Evolutionary conservation across 2,888 invertebrate genomes (phyloP).

Genomic region (Rhopalosiphum nymphaeae): DNA sequence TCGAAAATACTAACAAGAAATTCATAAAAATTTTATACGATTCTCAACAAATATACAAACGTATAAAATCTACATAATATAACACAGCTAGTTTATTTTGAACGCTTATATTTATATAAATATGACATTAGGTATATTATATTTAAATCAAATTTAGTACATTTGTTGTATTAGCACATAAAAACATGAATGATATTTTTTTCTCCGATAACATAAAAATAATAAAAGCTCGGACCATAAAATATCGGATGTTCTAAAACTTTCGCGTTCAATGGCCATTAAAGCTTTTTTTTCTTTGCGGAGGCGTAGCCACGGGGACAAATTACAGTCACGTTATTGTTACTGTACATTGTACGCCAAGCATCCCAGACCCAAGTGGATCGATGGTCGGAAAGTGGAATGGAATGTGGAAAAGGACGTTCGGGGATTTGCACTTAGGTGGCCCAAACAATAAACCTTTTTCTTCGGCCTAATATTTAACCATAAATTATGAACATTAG

Average conservation of each 20-base stretch:
- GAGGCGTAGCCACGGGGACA: conserved; percentile 53
- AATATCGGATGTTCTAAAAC: conserved; percentile 55
- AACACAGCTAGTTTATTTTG: neutral
- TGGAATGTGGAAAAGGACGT: conserved; percentile 49
- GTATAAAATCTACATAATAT: neutral
- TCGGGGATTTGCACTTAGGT: conserved; percentile 51
- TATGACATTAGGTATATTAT: neutral
- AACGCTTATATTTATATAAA: neutral
- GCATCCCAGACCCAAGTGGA: conserved; percentile 29
- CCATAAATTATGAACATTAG: conserved; percentile 39
- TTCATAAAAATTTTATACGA: neutral
- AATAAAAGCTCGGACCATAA: conserved; percentile 49
- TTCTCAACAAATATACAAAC: neutral
- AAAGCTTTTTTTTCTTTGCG: conserved; percentile 30
- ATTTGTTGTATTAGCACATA: conserved; percentile 15
- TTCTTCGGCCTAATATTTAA: conserved; percentile 10
- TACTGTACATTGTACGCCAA: conserved; percentile 45
- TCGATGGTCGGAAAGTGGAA: conserved; percentile 54
- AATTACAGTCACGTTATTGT: conserved; percentile 55
- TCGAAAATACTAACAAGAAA: neutral
- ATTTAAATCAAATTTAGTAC: conserved; percentile 39
- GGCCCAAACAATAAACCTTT: conserved; percentile 43
- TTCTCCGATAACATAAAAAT: conserved; percentile 41
- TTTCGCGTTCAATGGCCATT: conserved; percentile 56
- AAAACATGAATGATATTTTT: conserved; percentile 37